phyloP scores from a whole-genome alignment of 1,140 invertebrate species.

The Popillia japonica region DNA sequence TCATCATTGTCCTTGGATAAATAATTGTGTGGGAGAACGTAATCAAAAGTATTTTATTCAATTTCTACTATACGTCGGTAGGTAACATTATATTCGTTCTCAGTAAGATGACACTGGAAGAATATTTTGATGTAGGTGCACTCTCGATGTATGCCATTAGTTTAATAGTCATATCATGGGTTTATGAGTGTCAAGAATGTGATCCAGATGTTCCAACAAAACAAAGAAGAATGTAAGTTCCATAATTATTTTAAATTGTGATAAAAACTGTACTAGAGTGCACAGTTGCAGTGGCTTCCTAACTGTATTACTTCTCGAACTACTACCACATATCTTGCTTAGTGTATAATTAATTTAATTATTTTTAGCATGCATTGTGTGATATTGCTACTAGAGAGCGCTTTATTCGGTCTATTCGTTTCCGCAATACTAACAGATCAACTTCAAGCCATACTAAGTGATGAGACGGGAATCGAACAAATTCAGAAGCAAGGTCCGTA shows the following conservation, averaged over 20 bases:
- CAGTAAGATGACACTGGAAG: not conserved
- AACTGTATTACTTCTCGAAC: no score
- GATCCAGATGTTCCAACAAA: conserved; percentile 71
- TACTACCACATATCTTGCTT: not conserved
- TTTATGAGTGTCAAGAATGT: conserved; percentile 76
- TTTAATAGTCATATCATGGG: conserved; percentile 79
- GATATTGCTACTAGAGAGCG: conserved; percentile 82
- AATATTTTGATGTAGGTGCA: conserved; percentile 44
- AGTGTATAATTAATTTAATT: no score
- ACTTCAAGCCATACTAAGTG: conserved; percentile 75
- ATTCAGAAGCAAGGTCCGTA: conserved; percentile 74
- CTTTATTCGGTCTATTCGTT: conserved; percentile 90
- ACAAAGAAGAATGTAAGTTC: conserved; percentile 79
- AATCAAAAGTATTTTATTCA: conserved; percentile 96
- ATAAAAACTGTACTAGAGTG: no score
- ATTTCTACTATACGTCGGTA: conserved; percentile 83
- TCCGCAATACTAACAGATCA: conserved; percentile 90
- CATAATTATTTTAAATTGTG: no score
- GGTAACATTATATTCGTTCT: not conserved
- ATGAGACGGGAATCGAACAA: conserved; percentile 83
- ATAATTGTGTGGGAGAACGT: conserved; percentile 92
- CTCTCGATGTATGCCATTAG: conserved; percentile 74
- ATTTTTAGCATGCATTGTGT: conserved; percentile 90
- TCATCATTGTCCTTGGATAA: conserved; percentile 88
- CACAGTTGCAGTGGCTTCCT: no score